A percentile compares a stretch with the other conserved stretches of the same genome.
phyloP scores from a whole-genome alignment of 1,140 invertebrate species.

The Acyrthosiphon pisum region DNA sequence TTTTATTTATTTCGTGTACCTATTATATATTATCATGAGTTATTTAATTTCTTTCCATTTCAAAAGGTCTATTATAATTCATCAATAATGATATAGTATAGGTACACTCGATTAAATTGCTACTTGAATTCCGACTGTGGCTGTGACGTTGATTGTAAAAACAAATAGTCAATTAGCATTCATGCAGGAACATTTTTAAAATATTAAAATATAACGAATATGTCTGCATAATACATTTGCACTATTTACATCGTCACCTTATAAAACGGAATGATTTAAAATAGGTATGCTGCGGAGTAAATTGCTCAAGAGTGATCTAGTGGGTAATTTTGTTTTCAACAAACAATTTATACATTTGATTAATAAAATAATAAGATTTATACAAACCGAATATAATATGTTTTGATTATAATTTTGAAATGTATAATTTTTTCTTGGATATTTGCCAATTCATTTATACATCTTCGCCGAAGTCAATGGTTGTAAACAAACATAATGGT shows the following conservation, averaged over 20 bases:
- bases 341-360: constrained; percentile 2
- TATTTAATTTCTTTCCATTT: not conserved
- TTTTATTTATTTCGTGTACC: not conserved
- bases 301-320: not conserved
- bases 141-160: not conserved
- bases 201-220: not conserved
- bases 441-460: constrained; percentile 25
- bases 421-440: constrained; percentile 6
- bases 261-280: not conserved
- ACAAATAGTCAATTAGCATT: not conserved
- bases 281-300: not conserved
- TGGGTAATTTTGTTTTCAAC: not conserved
- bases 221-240: not conserved
- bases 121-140: not conserved
- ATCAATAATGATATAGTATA: not conserved
- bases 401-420: constrained; percentile 23
- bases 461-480: not conserved
- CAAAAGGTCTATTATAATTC: not conserved
- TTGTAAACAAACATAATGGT: constrained; percentile 40
- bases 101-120: not conserved
- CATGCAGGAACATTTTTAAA: not conserved
- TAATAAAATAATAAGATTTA: constrained; percentile 1
- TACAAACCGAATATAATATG: not conserved
- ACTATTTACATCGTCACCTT: not conserved
- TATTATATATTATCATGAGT: not conserved